Evolutionary conservation across 2,113 vertebrate genomes (phyloP).

Genomic region (Lota lota): DNA sequence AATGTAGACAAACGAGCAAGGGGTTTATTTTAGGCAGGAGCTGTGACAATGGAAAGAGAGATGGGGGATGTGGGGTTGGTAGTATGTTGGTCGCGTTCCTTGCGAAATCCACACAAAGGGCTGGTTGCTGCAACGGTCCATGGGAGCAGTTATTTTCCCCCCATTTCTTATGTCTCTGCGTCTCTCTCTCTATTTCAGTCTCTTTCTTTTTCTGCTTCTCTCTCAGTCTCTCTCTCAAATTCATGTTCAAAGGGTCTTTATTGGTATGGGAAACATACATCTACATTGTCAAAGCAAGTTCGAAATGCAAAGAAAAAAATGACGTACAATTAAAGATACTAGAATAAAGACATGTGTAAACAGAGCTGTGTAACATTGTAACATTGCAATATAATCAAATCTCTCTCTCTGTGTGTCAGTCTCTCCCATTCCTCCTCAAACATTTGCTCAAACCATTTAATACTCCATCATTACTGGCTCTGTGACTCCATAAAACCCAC

Average conservation of each 20-base stretch:
- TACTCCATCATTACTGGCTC: constrained; percentile 64
- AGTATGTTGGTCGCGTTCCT: constrained; percentile 43
- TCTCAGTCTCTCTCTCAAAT: constrained; percentile 14
- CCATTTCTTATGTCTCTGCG: constrained; percentile 3
- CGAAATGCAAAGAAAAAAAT: no score
- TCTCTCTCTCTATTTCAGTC: background rate
- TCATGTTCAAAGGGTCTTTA: no score
- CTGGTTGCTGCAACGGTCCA: constrained; percentile 60
- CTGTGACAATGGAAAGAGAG: constrained; percentile 44
- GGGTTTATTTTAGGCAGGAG: constrained; percentile 57
- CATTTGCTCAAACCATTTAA: constrained; percentile 61
- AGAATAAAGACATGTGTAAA: no score
- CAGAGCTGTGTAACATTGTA: background rate
- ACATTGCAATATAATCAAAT: background rate
- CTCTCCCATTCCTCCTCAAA: constrained; percentile 54
- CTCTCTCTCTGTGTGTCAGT: no score
- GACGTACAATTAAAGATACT: no score
- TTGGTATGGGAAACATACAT: no score
- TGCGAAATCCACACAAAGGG: constrained; percentile 51
- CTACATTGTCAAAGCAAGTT: no score
- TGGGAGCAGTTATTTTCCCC: constrained; percentile 49
- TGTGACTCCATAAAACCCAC: constrained; percentile 66
- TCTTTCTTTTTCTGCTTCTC: constrained; percentile 23
- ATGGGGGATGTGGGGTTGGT: constrained; percentile 5
- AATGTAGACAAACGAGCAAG: constrained; percentile 28